Base-by-base conservation (phyloP, 2,113 vertebrate species). In the Trichechus manatus region DNA sequence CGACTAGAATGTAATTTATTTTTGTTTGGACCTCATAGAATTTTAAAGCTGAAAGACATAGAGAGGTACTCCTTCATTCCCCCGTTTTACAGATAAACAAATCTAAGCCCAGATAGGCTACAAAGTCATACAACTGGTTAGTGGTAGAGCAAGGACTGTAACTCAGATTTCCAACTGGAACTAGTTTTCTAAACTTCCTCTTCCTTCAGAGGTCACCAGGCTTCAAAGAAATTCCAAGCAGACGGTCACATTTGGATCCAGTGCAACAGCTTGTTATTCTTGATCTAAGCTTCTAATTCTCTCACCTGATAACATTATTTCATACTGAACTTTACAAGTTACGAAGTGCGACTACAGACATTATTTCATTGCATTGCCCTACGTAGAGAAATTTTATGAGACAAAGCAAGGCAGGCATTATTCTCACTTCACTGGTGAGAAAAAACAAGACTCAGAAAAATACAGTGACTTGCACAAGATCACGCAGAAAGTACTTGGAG, bases 261-360 rank as follows among this genome's bases (percentile, higher is more conserved):
- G 2, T 6, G 1, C 8, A 61, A 79, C 6, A 80, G 10, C 22
- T 64, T 81, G 19, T 77, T 63, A 78, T 63, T 77, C 44, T 50
- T 56, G n/a, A 74, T 59, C 17, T 9, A 86, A 6, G 56, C 9
- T 90, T 92, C 56, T 75, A 74, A 93, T 88, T 90, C 44, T 74
- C 64, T 78, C 44, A 61, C 61, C 72, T 77, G 22, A 56, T 53
- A 88, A 75, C 29, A 79, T 66, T 68, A 80, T n/a, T 94, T 89
- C 63, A 87, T n/a, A 56, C 23, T 94, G 27, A 87, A 80, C 23
- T 84, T 84, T n/a, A 84, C 31, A 96, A 64, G 10, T 89, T 47
- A 72, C 23, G 92, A 87, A 87, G 17, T 90, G 0, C 0, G 0
- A 90, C 19, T 1, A 6, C 7, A 84, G 70, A 92, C 36, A 86